Conservation (phyloP, 2,113 vertebrate genomes). For the Semnornis frantzii region DNA sequence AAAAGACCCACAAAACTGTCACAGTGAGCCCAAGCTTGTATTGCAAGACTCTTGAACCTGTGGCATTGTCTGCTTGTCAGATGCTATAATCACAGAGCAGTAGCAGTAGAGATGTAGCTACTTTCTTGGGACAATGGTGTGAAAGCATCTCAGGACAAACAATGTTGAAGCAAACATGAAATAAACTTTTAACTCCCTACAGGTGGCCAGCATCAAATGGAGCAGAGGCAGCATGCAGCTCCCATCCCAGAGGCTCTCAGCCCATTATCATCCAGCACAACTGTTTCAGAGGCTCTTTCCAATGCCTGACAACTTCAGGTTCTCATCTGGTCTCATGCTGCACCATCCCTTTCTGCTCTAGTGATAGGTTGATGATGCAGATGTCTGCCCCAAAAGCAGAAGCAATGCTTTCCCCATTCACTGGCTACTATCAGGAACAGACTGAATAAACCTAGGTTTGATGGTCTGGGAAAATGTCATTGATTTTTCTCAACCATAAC, state of each 20-base stretch:
- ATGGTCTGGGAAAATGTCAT: background rate
- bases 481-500: background rate
- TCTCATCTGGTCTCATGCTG: background rate
- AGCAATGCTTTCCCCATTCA: rapidly evolving
- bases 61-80: too few species aligned
- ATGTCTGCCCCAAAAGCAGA: background rate
- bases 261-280: background rate
- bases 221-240: background rate
- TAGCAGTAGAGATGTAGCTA: too few species aligned
- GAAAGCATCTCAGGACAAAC: too few species aligned
- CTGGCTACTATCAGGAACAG: background rate
- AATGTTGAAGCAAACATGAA: too few species aligned
- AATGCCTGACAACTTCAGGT: background rate
- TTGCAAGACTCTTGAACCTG: too few species aligned
- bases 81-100: too few species aligned
- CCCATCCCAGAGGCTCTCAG: rapidly evolving
- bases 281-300: background rate
- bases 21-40: too few species aligned
- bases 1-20: too few species aligned
- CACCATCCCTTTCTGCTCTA: background rate
- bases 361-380: background rate
- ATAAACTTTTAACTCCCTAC: too few species aligned
- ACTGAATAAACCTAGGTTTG: background rate
- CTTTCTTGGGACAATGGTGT: too few species aligned
- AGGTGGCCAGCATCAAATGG: too few species aligned